Percentiles rank a stretch among this genome's conserved stretches.
phyloP scores from a whole-genome alignment of 2,113 vertebrate species.

The Centropus bengalensis region DNA sequence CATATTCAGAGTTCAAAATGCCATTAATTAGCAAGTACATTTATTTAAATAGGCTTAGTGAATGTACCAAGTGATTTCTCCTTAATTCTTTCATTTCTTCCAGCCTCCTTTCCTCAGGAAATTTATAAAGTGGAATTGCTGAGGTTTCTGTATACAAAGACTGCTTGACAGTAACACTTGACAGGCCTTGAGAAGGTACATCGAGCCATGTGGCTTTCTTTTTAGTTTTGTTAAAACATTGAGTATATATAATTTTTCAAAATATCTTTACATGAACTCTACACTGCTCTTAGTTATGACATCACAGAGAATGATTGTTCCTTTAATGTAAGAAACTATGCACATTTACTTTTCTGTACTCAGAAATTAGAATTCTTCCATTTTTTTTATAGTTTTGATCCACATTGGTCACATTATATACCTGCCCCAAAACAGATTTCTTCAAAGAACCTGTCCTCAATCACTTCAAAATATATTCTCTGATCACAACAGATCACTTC shows the following conservation, averaged over 20 bases:
- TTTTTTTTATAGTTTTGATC: not conserved
- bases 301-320: not conserved
- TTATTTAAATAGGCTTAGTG: not conserved
- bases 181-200: not conserved
- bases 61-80: not conserved
- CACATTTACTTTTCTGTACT: not conserved
- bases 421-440: not conserved
- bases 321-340: not conserved
- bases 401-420: not conserved
- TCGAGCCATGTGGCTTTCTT: not conserved
- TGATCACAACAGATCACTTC: not conserved
- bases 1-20: not conserved
- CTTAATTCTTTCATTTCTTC: not conserved
- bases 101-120: not conserved
- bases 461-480: not conserved
- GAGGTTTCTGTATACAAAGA: not conserved
- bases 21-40: not conserved
- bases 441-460: not conserved
- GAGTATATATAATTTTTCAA: not conserved
- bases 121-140: not conserved
- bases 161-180: not conserved
- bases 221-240: not conserved
- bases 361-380: not conserved
- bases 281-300: not conserved
- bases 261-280: not conserved